Percentiles rank a stretch among this genome's conserved stretches.
Conservation (phyloP, 2,113 vertebrate species). For the Pangasianodon hypophthalmus region DNA sequence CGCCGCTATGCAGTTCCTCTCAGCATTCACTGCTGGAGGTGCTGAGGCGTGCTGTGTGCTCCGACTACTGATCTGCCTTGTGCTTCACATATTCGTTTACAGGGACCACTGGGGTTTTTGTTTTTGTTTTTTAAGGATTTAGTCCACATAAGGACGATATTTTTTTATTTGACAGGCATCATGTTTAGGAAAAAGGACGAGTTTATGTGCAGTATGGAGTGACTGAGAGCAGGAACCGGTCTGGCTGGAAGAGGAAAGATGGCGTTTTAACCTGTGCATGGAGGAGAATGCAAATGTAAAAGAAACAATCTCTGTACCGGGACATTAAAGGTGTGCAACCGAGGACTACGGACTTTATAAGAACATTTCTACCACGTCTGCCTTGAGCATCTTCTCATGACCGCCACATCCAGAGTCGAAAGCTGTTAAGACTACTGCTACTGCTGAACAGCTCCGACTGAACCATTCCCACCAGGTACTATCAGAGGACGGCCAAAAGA, state of each 20-base stretch:
- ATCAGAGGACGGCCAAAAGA: not conserved
- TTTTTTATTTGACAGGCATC: not conserved
- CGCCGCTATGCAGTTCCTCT: slow-evolving; percentile 35
- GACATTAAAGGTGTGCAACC: not conserved
- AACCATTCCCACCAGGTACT: not conserved
- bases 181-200: not conserved
- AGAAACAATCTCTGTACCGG: not conserved
- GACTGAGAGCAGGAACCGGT: slow-evolving; percentile 4
- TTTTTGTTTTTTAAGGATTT: not conserved
- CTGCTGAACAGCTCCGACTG: slow-evolving; percentile 3
- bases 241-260: slow-evolving; percentile 26
- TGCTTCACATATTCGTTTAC: not conserved
- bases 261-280: slow-evolving; percentile 55
- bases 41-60: not conserved
- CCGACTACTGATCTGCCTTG: slow-evolving; percentile 27
- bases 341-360: not conserved
- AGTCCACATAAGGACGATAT: not conserved
- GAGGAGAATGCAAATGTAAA: slow-evolving; percentile 63
- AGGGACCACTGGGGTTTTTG: not conserved
- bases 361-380: not conserved
- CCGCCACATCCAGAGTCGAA: not conserved
- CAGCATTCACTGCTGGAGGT: not conserved
- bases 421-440: slow-evolving; percentile 8
- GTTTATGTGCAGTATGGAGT: not conserved
- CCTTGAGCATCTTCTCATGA: not conserved